phyloP scores from a whole-genome alignment of 2,888 invertebrate species.

The Tupiocoris notatus region DNA sequence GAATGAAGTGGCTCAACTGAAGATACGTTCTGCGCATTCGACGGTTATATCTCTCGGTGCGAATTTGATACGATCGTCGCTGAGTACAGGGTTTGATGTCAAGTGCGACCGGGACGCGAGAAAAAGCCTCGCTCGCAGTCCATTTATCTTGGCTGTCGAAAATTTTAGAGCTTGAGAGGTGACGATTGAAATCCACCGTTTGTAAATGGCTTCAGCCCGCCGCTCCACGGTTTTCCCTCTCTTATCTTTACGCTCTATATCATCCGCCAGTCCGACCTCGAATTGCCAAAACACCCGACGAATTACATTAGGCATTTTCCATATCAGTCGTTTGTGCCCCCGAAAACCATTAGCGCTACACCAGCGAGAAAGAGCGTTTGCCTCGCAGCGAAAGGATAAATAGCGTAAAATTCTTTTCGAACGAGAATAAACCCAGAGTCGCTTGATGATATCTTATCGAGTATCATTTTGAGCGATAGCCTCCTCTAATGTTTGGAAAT shows the following conservation, averaged over 20 bases:
- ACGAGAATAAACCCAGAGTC: not conserved
- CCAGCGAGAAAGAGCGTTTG: not conserved
- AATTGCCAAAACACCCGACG: not conserved
- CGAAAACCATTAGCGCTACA: not conserved
- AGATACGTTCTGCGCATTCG: not conserved
- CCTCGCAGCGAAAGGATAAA: not conserved
- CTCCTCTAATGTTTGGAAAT: no score
- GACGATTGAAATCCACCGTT: not conserved
- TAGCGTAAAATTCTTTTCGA: not conserved
- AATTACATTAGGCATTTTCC: not conserved
- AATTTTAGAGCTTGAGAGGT: not conserved
- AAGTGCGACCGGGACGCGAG: not conserved
- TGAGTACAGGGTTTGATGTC: not conserved
- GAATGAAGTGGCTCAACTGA: not conserved
- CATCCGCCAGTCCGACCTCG: slow-evolving; percentile 1
- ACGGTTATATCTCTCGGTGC: not conserved
- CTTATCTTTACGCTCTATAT: slow-evolving; percentile 21
- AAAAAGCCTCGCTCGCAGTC: slow-evolving; percentile 2
- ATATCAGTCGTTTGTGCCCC: not conserved
- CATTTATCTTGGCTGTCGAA: slow-evolving; percentile 22
- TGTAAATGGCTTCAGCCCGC: not conserved
- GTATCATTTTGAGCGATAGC: not conserved
- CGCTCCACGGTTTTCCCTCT: not conserved
- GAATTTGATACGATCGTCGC: not conserved
- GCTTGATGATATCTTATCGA: not conserved